Evolutionary conservation across 35 echinoderm and acorn worm species (phyloP).

Genomic region (Amphiura filiformis): DNA sequence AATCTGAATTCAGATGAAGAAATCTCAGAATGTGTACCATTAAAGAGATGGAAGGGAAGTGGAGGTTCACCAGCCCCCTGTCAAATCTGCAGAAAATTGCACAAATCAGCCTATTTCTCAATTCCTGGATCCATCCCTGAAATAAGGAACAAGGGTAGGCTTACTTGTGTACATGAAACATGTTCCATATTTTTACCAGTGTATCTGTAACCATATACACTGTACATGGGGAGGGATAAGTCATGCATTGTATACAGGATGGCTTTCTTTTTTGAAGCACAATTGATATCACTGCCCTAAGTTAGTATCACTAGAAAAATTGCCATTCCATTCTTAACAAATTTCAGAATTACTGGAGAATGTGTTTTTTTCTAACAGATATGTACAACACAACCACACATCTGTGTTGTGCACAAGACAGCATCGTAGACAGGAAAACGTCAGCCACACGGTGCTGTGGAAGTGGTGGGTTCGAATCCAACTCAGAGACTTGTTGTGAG

Average conservation of each 20-base stretch:
- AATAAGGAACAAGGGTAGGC: neutral
- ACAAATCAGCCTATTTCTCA: neutral
- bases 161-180: too few species aligned
- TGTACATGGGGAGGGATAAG: too few species aligned
- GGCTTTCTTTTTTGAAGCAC: too few species aligned
- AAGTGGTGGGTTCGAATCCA: neutral
- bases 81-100: neutral
- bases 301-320: too few species aligned
- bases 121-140: neutral
- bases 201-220: too few species aligned
- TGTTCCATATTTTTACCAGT: too few species aligned
- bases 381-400: conserved; percentile 28
- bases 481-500: conserved; percentile 15
- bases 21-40: neutral
- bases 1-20: neutral
- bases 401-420: conserved; percentile 15
- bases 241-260: too few species aligned
- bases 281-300: too few species aligned
- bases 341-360: too few species aligned
- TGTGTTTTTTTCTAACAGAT: neutral
- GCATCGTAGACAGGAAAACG: neutral
- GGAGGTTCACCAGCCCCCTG: neutral
- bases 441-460: neutral
- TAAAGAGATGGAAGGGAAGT: neutral
- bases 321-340: too few species aligned